phyloP scores from a whole-genome alignment of 2,113 vertebrate genomes.

The Crotophaga sulcirostris region DNA sequence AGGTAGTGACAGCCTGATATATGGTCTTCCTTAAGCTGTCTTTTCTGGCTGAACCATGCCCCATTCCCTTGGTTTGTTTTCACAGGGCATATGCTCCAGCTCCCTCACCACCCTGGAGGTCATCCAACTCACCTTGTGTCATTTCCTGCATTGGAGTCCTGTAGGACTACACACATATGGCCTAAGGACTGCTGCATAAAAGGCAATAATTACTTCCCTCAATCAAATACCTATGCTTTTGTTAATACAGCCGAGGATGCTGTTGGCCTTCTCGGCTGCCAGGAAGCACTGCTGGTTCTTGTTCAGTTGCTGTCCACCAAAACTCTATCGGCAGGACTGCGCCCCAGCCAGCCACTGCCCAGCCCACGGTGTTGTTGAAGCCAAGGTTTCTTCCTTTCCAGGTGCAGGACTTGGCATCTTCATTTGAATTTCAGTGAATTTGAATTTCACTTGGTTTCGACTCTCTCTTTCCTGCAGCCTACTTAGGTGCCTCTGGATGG shows the following conservation, averaged over 20 bases:
- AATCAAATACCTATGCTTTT: not conserved
- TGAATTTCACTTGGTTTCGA: not conserved
- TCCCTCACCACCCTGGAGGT: not conserved
- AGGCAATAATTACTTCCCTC: not conserved
- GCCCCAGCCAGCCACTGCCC: not conserved
- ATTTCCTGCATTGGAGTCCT: not conserved
- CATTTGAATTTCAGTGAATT: not conserved
- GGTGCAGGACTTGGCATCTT: not conserved
- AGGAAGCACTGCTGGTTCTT: not conserved
- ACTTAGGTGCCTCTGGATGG: not conserved
- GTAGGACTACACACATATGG: not conserved
- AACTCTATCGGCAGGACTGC: not conserved
- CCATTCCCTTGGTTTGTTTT: not conserved
- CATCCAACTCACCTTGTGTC: not conserved
- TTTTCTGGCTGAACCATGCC: not conserved
- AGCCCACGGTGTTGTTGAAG: rapidly evolving
- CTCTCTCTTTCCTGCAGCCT: not conserved
- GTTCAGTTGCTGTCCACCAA: not conserved
- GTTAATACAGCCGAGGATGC: not conserved
- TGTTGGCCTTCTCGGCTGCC: not conserved
- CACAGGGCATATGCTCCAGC: not conserved
- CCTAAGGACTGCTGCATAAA: not conserved
- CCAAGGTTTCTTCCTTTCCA: not conserved
- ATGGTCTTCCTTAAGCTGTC: not conserved
- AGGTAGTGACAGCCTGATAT: not conserved